Evolutionary conservation across 1,140 invertebrate genomes (phyloP).

Genomic region (Nebria ingens): DNA sequence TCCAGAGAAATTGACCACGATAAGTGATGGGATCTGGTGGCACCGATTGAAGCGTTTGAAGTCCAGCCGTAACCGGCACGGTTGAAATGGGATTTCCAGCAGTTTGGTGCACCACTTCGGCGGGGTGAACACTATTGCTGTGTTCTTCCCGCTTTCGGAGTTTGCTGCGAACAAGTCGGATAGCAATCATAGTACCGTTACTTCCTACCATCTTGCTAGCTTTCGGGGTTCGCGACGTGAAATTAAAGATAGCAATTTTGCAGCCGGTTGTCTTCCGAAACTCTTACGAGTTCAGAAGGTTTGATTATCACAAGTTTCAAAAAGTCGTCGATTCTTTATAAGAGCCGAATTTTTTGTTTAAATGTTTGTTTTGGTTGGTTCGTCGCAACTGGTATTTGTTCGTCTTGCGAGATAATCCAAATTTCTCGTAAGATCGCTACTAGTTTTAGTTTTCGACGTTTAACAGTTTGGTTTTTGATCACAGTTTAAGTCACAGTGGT

Average conservation of each 20-base stretch:
- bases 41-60: conserved; percentile 20
- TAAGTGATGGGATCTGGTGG: conserved; percentile 24
- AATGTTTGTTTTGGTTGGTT: too few relatives aligned
- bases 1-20: conserved; percentile 60
- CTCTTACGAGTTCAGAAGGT: conserved; percentile 3
- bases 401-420: too few relatives aligned
- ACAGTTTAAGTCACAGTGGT: too few relatives aligned
- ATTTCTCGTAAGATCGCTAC: not conserved
- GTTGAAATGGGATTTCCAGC: conserved; percentile 32
- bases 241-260: conserved; percentile 33
- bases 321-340: not conserved
- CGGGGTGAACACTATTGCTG: conserved; percentile 51
- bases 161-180: conserved; percentile 79
- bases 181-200: conserved; percentile 71
- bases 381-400: not conserved
- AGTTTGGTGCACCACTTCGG: conserved; percentile 51
- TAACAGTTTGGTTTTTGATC: too few relatives aligned
- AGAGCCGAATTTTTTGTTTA: too few relatives aligned
- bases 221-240: conserved; percentile 25
- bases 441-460: too few relatives aligned
- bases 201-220: conserved; percentile 57
- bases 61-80: conserved; percentile 19
- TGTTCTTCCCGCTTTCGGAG: conserved; percentile 71
- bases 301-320: not conserved
- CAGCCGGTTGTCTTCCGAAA: conserved; percentile 18